Evolutionary conservation across 1,140 invertebrate genomes (phyloP), one percentile per base, ranked within the genome.

Genomic region (Drosophila kepulauana): DNA sequence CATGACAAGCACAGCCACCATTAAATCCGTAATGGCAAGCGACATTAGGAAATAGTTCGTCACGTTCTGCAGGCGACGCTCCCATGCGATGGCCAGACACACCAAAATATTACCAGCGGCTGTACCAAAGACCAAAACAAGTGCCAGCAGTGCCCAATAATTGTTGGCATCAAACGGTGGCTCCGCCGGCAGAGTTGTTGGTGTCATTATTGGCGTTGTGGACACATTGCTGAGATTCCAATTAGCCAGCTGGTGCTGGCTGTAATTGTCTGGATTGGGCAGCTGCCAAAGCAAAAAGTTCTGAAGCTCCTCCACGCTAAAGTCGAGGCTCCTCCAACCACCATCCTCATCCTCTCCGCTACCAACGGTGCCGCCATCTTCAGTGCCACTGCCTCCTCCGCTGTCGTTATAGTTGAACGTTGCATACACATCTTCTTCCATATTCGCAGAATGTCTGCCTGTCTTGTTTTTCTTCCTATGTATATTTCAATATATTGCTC

Each of bases 41-140:
- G 98, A 99, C 95, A 99, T 97, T 63, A 99, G 95, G 91, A 99
- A 99, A 91, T 98, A 98, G 93, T 99, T 99, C 68, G 98, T 99
- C 15, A 99, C 97, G 91, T 98, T 98, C 91, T 99, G 97, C 64
- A 99, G 94, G 11, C 97, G 94, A 30, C 96, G 94, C 91, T 99
- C 98, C 94, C 96, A 95, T 70, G 96, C 95, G 59, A 99, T 97
- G 3, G 98, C 98, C 77, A 99, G 93, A 91, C 98, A 98, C 6
- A 99, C 98, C 15, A 99, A 94, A 15, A 98, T 96, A 93, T 99
- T 99, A 1, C 98, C 98, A 38, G 97, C 95, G 0, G 98, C 96
- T 0, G 98, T 98, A 57, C 96, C 96, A 28, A 98, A 89, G 20
- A 98, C 97, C 43, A 99, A 93, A n/a, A 96, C 93, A 6, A 97